These are phyloP conservation scores for Ochropleura leucogaster DNA, from an alignment of 2,888 invertebrate species.

Conservation along the genomic window DNA sequence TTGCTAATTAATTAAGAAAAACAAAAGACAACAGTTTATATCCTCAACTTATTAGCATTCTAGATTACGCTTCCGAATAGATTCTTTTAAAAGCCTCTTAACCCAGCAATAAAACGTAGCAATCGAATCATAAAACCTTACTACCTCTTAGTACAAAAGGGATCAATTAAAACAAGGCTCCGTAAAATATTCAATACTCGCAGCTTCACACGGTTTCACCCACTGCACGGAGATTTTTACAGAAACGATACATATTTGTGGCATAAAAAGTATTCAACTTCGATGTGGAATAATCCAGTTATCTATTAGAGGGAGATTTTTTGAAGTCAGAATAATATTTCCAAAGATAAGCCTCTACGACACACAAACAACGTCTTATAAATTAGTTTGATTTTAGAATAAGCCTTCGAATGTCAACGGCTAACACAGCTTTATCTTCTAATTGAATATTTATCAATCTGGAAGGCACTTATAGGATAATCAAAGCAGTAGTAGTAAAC, in stretches of 20 bases:
- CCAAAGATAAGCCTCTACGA: background rate
- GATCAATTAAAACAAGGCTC: slow-evolving; percentile 36
- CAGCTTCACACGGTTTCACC: background rate
- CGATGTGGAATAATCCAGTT: background rate
- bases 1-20: slow-evolving; percentile 19
- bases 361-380: background rate
- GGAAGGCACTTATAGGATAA: slow-evolving; percentile 78
- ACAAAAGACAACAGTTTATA: slow-evolving; percentile 29
- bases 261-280: background rate
- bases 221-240: background rate
- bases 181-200: slow-evolving; percentile 4
- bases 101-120: slow-evolving; percentile 26
- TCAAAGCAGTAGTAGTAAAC: slow-evolving; percentile 81
- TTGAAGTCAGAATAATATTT: background rate
- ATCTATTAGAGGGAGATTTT: accelerated
- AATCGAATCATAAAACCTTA: slow-evolving; percentile 27
- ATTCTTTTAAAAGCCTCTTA: slow-evolving; percentile 27
- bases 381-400: background rate
- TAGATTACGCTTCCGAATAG: slow-evolving; percentile 30
- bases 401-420: slow-evolving; percentile 32
- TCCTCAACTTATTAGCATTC: slow-evolving; percentile 42
- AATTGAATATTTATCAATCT: slow-evolving; percentile 78
- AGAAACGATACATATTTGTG: background rate
- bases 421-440: slow-evolving; percentile 51
- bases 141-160: slow-evolving; percentile 23